These are phyloP conservation scores for Perodicticus potto DNA, from an alignment of 2,797 vertebrate species.

Conservation along the genomic window DNA sequence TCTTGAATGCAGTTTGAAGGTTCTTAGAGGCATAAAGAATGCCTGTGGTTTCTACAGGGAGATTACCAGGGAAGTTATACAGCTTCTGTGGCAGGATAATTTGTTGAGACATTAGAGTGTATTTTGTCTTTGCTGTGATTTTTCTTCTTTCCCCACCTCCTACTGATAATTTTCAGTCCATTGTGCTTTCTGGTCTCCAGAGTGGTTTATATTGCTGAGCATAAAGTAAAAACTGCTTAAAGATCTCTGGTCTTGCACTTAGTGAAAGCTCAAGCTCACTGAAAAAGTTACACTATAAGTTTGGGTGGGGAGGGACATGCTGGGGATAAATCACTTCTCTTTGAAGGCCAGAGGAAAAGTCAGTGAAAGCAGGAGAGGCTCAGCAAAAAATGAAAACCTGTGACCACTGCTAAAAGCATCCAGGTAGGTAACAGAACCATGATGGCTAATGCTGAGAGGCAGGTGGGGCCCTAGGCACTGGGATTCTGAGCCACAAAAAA, in stretches of 20 bases:
- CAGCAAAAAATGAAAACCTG: not conserved
- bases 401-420: not conserved
- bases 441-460: not conserved
- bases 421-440: not conserved
- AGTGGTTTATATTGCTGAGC: not conserved
- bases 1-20: conserved; percentile 62
- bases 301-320: not conserved
- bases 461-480: not conserved
- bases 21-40: conserved; percentile 51
- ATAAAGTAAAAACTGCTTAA: not conserved
- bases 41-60: conserved; percentile 52
- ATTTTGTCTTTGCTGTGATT: conserved; percentile 38
- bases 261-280: not conserved
- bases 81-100: conserved; percentile 2
- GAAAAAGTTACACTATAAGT: not conserved
- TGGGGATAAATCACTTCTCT: not conserved
- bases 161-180: not conserved
- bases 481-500: not conserved
- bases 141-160: conserved; percentile 11
- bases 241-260: not conserved
- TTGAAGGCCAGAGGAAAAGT: not conserved
- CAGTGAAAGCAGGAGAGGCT: not conserved
- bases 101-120: conserved; percentile 9
- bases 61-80: not conserved
- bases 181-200: not conserved